Percentiles rank a stretch among this genome's conserved stretches.
These are phyloP conservation scores for Phoxinus dragarum DNA, from an alignment of 2,797 vertebrate genomes.

Conservation along the genomic window DNA sequence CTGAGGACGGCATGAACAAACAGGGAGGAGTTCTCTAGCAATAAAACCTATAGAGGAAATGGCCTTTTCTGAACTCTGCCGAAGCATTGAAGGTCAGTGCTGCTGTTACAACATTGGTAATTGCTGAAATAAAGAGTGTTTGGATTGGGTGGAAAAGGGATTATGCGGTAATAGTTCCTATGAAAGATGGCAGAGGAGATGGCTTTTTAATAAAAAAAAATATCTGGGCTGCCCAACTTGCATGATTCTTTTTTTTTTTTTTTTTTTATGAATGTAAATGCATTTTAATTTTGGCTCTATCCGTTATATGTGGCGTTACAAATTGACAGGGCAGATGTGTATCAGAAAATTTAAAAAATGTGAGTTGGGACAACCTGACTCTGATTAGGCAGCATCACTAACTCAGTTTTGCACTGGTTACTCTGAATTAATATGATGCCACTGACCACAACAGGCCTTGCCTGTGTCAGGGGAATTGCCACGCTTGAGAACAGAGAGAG, in stretches of 20 bases:
- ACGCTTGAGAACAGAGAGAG: neutral
- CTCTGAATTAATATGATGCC: slow-evolving; percentile 42
- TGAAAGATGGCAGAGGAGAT: neutral
- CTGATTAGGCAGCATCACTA: slow-evolving; percentile 33
- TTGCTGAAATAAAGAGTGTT: slow-evolving; percentile 1
- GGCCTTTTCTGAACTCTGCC: neutral
- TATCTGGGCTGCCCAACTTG: slow-evolving; percentile 9
- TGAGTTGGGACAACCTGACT: slow-evolving; percentile 47
- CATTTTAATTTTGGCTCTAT: neutral
- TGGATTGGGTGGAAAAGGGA: neutral
- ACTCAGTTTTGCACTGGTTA: slow-evolving; percentile 46
- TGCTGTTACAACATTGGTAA: slow-evolving; percentile 8
- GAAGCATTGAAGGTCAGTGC: slow-evolving; percentile 2
- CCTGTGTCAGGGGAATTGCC: slow-evolving; percentile 13
- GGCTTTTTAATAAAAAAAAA: slow-evolving; percentile 1
- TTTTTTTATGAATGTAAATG: slow-evolving; percentile 11
- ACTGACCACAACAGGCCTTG: slow-evolving; percentile 33
- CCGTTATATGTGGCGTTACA: neutral
- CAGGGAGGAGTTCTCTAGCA: neutral
- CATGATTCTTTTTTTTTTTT: neutral
- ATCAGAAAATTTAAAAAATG: slow-evolving; percentile 16
- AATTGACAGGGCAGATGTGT: neutral
- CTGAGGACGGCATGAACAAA: slow-evolving; percentile 24
- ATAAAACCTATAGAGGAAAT: slow-evolving; percentile 9
- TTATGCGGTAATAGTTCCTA: neutral